Evolutionary conservation across 35 echinoderm and acorn worm genomes (phyloP).

Genomic region (Apostichopus japonicus): DNA sequence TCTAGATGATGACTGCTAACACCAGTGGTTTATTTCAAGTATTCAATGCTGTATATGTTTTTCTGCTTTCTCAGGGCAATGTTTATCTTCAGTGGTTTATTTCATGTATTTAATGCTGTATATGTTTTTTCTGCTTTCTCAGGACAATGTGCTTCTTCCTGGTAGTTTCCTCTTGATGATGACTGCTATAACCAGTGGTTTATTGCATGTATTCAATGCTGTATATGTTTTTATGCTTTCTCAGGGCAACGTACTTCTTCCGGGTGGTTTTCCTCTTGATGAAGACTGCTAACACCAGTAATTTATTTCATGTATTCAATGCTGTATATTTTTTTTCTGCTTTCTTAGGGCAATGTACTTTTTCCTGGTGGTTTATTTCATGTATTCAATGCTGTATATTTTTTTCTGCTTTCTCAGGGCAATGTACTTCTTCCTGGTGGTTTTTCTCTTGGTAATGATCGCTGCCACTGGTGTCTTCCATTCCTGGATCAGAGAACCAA

Average conservation of each 20-base stretch:
- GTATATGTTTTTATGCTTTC: not conserved
- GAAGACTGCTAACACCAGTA: constrained; percentile 57
- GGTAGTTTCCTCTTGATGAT: too few relatives aligned
- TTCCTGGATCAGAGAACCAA: constrained; percentile 64
- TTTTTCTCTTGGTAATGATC: constrained; percentile 58
- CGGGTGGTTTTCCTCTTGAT: constrained; percentile 57
- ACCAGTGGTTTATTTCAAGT: too few relatives aligned
- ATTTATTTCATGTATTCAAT: constrained; percentile 21
- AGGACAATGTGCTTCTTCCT: not conserved
- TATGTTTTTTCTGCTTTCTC: not conserved
- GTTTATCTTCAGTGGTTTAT: not conserved
- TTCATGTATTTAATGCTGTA: too few relatives aligned
- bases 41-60: too few relatives aligned
- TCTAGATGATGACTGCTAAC: too few relatives aligned
- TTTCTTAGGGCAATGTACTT: constrained; percentile 71
- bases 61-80: not conserved
- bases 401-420: constrained; percentile 44
- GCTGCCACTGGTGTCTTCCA: constrained; percentile 77
- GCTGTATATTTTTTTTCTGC: too few relatives aligned
- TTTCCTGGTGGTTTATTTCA: constrained; percentile 1
- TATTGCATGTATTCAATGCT: too few relatives aligned
- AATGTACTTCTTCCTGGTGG: constrained; percentile 61
- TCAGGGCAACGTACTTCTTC: constrained; percentile 67
- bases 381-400: too few relatives aligned
- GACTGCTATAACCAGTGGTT: too few relatives aligned